Evolutionary conservation across 1,140 invertebrate genomes (phyloP).

Genomic region (Trypoxylus dichotomus): DNA sequence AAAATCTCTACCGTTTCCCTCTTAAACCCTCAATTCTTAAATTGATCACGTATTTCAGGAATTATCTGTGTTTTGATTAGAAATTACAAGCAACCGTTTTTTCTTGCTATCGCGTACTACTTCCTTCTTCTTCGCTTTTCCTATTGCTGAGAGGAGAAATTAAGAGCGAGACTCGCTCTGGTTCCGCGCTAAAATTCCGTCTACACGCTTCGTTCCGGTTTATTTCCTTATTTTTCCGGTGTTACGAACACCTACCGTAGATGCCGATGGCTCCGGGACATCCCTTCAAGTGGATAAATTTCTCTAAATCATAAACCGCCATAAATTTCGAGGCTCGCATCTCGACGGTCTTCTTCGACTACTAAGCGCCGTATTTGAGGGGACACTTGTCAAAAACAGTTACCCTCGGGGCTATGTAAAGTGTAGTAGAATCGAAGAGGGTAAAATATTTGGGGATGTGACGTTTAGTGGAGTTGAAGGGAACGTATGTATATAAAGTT

Average conservation of each 20-base stretch:
- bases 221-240: slow-evolving; percentile 24
- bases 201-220: background rate
- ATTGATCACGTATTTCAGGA: slow-evolving; percentile 10
- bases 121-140: background rate
- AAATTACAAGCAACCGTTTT: background rate
- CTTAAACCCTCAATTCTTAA: slow-evolving; percentile 6
- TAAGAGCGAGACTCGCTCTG: background rate
- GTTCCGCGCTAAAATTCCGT: background rate
- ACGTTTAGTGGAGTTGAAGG: background rate
- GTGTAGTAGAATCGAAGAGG: slow-evolving; percentile 10
- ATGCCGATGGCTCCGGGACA: background rate
- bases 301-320: slow-evolving; percentile 18
- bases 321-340: slow-evolving; percentile 5
- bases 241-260: background rate
- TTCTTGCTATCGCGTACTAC: background rate
- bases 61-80: slow-evolving; percentile 17
- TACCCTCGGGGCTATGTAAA: slow-evolving; percentile 22
- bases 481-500: background rate
- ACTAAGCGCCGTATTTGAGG: slow-evolving; percentile 12
- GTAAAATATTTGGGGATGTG: background rate
- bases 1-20: slow-evolving; percentile 12
- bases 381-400: slow-evolving; percentile 23
- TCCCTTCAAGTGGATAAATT: slow-evolving; percentile 16
- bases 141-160: background rate
- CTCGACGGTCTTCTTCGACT: background rate